Conservation (phyloP, 2,113 vertebrate species). For the Myocastor coypus region DNA sequence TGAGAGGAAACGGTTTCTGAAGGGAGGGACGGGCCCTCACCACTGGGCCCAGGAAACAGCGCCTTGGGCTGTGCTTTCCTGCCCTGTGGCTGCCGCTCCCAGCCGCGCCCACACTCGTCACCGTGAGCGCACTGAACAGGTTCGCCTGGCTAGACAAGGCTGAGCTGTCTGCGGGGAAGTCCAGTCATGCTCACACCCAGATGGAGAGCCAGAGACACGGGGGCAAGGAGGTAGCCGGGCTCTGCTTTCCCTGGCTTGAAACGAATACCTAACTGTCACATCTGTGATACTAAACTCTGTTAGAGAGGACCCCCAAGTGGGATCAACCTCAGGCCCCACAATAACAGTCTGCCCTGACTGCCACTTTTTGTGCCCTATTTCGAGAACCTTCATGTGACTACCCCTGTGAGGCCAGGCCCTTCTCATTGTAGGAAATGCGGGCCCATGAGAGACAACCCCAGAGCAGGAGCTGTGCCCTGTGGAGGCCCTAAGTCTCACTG, state of each 20-base stretch:
- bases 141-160: conserved; percentile 77
- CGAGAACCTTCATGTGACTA: not conserved
- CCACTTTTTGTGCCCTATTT: not conserved
- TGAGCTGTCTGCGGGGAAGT: conserved; percentile 75
- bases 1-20: not conserved
- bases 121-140: conserved; percentile 80
- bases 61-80: not conserved
- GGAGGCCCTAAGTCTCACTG: not conserved
- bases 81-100: conserved; percentile 5
- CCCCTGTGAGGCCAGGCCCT: not conserved
- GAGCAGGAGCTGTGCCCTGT: not conserved
- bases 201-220: not conserved
- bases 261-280: not conserved
- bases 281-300: not conserved
- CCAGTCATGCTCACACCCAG: conserved; percentile 63
- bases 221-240: not conserved
- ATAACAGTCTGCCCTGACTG: not conserved
- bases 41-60: fast-evolving
- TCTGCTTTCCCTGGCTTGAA: not conserved
- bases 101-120: conserved; percentile 59
- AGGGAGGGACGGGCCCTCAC: not conserved
- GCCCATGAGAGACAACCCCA: not conserved
- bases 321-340: not conserved
- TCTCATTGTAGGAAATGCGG: not conserved
- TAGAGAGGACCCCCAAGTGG: not conserved